Evolutionary conservation across 2,888 invertebrate species (phyloP), one percentile per base, ranked within the genome.

Genomic region (Gymnocheta viridis): DNA sequence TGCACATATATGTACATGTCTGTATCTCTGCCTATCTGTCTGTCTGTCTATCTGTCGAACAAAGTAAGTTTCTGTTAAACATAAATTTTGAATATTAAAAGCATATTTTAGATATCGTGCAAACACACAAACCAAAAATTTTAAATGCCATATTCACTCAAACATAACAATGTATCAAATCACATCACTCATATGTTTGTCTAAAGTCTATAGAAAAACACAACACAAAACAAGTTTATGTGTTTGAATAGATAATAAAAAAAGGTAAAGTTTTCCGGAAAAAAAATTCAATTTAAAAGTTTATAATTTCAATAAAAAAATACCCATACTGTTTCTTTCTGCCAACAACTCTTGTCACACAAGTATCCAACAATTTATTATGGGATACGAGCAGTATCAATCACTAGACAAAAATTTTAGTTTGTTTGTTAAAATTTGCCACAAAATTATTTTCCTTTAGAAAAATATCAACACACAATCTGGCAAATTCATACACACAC

Each of bases 251-350:
- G 19, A 7, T 32, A 38, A 60, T 0, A 10, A 35, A 19, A 72
- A 29, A 62, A 47, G 5, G 2, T 9, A 67, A 29, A 14, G 62
- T 79, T 62, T 54, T 62, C 54, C 58, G 35, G 6, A 38, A 51
- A 44, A 70, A 70, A 78, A 70, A 73, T 69, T 81, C 66, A 78
- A 81, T 78, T 82, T 58, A 81, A 82, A 80, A 74, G 82, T 47
- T 70, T 81, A 64, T 72, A 72, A 73, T 81, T 78, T 49, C 47
- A 78, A 44, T n/a, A 64, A 24, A 54, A 17, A 62, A 82, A 35
- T 47, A 44, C 35, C n/a, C 19, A 49, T 29, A 9, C 47, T 2
- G 2, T 12, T 10, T 9, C 19, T 41, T 7, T 60, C 29, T 51
- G 17, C 32, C 2, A 22, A 44, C 17, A 66, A 35, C 22, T 66